Base-by-base conservation (phyloP, 2,113 vertebrate species). In the Caloenas nicobarica region DNA sequence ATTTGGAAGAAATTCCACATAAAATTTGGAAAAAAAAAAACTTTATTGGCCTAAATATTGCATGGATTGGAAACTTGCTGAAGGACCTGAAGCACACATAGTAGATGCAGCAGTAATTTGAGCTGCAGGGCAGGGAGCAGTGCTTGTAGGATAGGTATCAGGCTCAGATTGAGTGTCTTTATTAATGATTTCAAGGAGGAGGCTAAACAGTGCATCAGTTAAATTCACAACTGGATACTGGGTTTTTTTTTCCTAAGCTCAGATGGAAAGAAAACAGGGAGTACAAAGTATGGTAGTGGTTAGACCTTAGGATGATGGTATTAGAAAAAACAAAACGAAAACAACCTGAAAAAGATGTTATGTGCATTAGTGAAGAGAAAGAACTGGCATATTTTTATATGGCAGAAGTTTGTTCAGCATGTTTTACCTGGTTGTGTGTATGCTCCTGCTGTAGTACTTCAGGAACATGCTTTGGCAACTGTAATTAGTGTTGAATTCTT, bases 31-130 rank as follows among this genome's bases (percentile, higher is more conserved):
- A 14, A 31, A 42, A 31, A 42, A 83, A 84, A 70, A 83, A 36
- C 11, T 82, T 84, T 60, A 72, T 85, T 91, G 69, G 51, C 57
- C 34, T 57, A 78, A 66, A 50, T 92, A 65, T 61, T 92, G 57
- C 40, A 61, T 23, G 36, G 66, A 40, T 61, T 92, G 82, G 81
- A 92, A 95, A 84, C 46, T 78, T 89, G 48, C 80, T 94, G 83
- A 95, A 87, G 65, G 50, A 76, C 78, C 76, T 82, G 21, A 26
- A 79, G 61, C 66, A 79, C 79, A 95, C 94, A 60, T 79, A 96
- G 88, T 91, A 65, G 53, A 93, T 96, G 88, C 76, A 72, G 92
- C 86, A 93, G 95, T 92, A 96, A 93, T 86, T 72, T 88, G 88
- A 94, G 70, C 72, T 94, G 38, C 38, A 56, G 29, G 50, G 51